Conservation (phyloP, 2,113 vertebrate genomes). For the Heterotilapia buettikoferi region DNA sequence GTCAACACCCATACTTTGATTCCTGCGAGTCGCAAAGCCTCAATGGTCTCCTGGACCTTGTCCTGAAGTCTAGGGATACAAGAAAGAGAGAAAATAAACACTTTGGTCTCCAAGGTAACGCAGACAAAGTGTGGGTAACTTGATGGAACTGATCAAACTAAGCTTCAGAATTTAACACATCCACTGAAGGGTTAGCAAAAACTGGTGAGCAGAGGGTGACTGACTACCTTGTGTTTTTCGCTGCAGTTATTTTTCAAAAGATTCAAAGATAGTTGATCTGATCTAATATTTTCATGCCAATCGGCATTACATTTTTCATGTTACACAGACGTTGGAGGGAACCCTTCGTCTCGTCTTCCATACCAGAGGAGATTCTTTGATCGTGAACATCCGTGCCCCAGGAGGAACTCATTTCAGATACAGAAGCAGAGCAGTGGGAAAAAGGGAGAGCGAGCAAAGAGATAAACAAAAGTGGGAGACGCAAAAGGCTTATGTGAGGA, state of each 20-base stretch:
- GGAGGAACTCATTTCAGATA: slow-evolving; percentile 25
- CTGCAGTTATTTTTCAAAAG: not conserved
- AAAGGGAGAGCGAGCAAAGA: not conserved
- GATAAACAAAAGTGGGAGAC: not conserved
- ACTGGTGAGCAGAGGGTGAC: not conserved
- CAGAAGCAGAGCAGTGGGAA: not conserved
- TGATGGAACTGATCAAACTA: not conserved
- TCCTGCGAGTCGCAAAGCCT: slow-evolving; percentile 88
- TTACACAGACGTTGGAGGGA: not conserved
- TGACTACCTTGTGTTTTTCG: not conserved
- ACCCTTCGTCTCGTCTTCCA: not conserved
- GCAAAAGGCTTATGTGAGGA: slow-evolving; percentile 9
- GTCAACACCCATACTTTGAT: slow-evolving; percentile 98
- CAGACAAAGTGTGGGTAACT: not conserved
- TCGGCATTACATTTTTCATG: not conserved
- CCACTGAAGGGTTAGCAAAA: not conserved
- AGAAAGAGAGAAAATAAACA: not conserved
- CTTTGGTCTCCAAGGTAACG: not conserved
- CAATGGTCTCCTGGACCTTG: slow-evolving; percentile 95
- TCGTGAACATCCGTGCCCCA: slow-evolving; percentile 2
- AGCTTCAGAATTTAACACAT: not conserved
- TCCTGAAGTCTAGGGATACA: slow-evolving; percentile 81
- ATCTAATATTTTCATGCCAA: not conserved
- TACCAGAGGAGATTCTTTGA: slow-evolving; percentile 18
- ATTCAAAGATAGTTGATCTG: not conserved